Evolutionary conservation across 1,140 invertebrate species (phyloP).

Genomic region (Diabrotica undecimpunctata): DNA sequence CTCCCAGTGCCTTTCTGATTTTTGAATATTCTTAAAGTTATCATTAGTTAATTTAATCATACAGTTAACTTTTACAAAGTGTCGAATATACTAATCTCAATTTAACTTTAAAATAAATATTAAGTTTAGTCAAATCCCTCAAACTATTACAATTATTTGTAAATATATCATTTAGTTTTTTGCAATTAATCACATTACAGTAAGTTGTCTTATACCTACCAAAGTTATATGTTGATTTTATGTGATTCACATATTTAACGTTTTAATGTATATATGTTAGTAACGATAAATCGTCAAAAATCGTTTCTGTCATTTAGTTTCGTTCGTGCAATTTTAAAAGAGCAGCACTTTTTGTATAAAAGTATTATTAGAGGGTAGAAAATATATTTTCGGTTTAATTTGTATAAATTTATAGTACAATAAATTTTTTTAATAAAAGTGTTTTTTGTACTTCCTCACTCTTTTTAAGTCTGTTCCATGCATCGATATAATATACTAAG

Average conservation of each 20-base stretch:
- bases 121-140: too few species aligned
- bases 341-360: slow-evolving; percentile 17
- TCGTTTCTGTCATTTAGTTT: not conserved
- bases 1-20: too few species aligned
- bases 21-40: too few species aligned
- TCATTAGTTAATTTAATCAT: too few species aligned
- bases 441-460: too few species aligned
- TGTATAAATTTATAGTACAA: slow-evolving; percentile 21
- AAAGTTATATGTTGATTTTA: slow-evolving; percentile 17
- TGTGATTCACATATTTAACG: slow-evolving; percentile 10
- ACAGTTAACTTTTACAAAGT: too few species aligned
- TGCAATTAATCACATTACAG: not conserved
- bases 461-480: too few species aligned
- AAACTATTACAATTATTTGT: too few species aligned
- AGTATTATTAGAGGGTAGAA: slow-evolving; percentile 18
- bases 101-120: too few species aligned
- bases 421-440: slow-evolving; percentile 14
- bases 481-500: too few species aligned
- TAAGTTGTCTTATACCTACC: slow-evolving; percentile 12
- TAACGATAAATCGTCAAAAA: not conserved
- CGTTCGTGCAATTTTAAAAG: slow-evolving; percentile 15
- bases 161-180: too few species aligned
- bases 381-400: slow-evolving; percentile 20
- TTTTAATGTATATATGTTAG: slow-evolving; percentile 11
- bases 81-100: too few species aligned